phyloP scores from a whole-genome alignment of 2,888 invertebrate genomes.

The Pantelozetes paolii region DNA sequence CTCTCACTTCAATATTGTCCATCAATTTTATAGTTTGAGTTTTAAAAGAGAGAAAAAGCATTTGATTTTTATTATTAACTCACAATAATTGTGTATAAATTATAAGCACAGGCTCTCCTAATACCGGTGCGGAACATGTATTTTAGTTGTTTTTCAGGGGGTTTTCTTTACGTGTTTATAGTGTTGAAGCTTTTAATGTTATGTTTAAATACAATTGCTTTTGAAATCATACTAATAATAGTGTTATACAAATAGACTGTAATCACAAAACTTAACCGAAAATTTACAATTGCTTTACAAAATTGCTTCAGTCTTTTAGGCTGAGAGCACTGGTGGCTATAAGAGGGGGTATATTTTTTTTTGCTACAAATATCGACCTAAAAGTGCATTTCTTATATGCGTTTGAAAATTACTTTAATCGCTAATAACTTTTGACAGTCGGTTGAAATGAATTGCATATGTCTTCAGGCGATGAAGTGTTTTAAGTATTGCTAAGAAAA shows the following conservation, averaged over 20 bases:
- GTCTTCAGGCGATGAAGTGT: constrained; percentile 26
- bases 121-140: too few relatives aligned
- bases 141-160: neutral
- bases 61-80: too few relatives aligned
- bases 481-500: neutral
- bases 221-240: constrained; percentile 20
- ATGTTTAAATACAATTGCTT: neutral
- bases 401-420: constrained; percentile 19
- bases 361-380: too few relatives aligned
- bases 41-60: neutral
- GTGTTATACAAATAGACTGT: constrained; percentile 20
- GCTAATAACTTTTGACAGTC: constrained; percentile 30
- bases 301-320: too few relatives aligned
- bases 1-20: neutral
- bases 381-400: neutral
- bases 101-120: too few relatives aligned
- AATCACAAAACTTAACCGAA: too few relatives aligned
- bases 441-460: constrained; percentile 29
- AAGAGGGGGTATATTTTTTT: too few relatives aligned
- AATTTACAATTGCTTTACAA: too few relatives aligned
- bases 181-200: constrained; percentile 24
- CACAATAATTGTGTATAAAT: too few relatives aligned
- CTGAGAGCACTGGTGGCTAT: too few relatives aligned
- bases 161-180: neutral
- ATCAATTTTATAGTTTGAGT: neutral